Percentiles rank a stretch among this genome's conserved stretches.
Conservation (phyloP, 1,140 invertebrate genomes). For the Ceratina japonica region DNA sequence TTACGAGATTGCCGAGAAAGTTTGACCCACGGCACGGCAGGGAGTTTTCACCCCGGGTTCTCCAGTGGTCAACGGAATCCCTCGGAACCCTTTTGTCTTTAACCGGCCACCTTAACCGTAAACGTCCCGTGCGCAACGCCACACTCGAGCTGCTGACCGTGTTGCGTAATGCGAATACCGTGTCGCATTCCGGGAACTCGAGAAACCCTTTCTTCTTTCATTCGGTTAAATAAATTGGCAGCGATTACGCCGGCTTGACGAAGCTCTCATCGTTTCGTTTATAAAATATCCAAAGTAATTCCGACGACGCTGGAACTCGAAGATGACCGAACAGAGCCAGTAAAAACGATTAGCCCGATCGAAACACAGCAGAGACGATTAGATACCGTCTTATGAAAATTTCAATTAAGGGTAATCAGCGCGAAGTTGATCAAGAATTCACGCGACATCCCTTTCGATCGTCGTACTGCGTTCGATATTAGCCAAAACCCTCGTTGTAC, state of each 20-base stretch:
- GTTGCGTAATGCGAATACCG: conserved; percentile 72
- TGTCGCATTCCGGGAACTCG: conserved; percentile 64
- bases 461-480: conserved; percentile 38
- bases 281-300: too few relatives aligned
- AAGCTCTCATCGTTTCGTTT: conserved; percentile 11
- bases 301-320: too few relatives aligned
- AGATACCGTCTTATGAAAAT: neutral
- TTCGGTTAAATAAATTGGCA: conserved; percentile 73
- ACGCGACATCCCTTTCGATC: conserved; percentile 24
- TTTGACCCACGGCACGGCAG: neutral
- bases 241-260: conserved; percentile 63
- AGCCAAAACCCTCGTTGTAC: conserved; percentile 40
- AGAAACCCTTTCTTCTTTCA: conserved; percentile 59
- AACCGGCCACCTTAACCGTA: conserved; percentile 57
- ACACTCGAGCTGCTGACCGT: conserved; percentile 13
- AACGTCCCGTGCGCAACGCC: conserved; percentile 45
- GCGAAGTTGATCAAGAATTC: conserved; percentile 36
- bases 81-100: conserved; percentile 47
- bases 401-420: too few relatives aligned
- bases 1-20: neutral
- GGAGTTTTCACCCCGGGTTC: conserved; percentile 8
- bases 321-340: too few relatives aligned
- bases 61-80: conserved; percentile 50
- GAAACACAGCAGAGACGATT: neutral
- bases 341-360: too few relatives aligned